Conservation (phyloP, 2,113 vertebrate genomes). For the Chinchilla lanigera region DNA sequence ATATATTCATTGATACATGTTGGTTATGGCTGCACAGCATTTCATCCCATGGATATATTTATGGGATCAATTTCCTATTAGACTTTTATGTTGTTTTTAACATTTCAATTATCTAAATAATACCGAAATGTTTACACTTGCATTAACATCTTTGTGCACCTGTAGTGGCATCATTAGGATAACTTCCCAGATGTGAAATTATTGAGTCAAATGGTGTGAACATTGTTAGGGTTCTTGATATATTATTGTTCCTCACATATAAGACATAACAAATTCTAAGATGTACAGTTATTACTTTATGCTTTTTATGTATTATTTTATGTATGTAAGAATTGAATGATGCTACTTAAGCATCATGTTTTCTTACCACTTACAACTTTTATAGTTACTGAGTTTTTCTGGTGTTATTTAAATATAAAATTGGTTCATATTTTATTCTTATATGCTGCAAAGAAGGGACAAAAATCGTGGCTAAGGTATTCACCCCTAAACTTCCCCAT, state of each 20-base stretch:
- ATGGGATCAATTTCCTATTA: background rate
- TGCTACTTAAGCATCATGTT: background rate
- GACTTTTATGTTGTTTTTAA: background rate
- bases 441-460: background rate
- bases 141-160: background rate
- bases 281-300: background rate
- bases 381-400: background rate
- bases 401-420: background rate
- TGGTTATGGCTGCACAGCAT: background rate
- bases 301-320: background rate
- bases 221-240: background rate
- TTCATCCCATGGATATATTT: background rate
- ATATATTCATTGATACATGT: background rate
- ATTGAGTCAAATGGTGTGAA: background rate
- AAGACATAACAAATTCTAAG: background rate
- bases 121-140: background rate
- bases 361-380: background rate
- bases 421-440: constrained; percentile 12
- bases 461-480: background rate
- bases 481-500: background rate
- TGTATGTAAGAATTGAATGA: background rate
- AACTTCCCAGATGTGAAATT: background rate
- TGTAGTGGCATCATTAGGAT: background rate
- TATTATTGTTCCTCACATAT: background rate
- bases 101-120: background rate